Conservation (phyloP, 1,140 invertebrate species). For the Drosophila rufa region DNA sequence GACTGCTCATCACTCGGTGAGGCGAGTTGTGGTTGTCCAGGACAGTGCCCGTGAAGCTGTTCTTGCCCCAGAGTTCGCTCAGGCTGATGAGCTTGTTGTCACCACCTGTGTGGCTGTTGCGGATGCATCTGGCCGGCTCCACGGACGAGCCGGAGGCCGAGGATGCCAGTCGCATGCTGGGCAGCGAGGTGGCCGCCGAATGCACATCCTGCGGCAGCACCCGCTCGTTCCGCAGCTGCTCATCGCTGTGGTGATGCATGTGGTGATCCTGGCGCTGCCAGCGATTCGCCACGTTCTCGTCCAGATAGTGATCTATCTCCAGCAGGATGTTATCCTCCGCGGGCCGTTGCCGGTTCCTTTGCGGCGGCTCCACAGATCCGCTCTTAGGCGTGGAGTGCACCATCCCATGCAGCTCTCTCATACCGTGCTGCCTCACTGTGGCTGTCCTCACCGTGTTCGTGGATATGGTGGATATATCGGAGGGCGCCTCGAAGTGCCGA, state of each 20-base stretch:
- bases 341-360: neutral
- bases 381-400: constrained; percentile 79
- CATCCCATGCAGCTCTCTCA: constrained; percentile 47
- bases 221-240: constrained; percentile 45
- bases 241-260: constrained; percentile 62
- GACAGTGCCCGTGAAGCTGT: constrained; percentile 59
- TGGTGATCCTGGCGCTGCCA: constrained; percentile 42
- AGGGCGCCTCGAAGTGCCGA: constrained; percentile 48
- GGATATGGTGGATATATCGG: constrained; percentile 79
- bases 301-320: constrained; percentile 78
- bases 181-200: constrained; percentile 51
- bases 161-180: constrained; percentile 55
- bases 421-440: constrained; percentile 16
- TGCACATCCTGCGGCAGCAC: constrained; percentile 25
- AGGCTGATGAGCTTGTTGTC: constrained; percentile 85
- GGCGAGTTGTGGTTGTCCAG: constrained; percentile 28
- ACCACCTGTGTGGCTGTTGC: constrained; percentile 6
- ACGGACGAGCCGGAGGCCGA: constrained; percentile 34
- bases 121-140: constrained; percentile 1
- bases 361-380: constrained; percentile 33
- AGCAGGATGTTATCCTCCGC: constrained; percentile 62
- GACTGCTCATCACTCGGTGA: constrained; percentile 12
- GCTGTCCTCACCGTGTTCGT: constrained; percentile 68
- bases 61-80: constrained; percentile 87
- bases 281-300: constrained; percentile 29